Percentiles rank a stretch among this genome's conserved stretches.
Conservation (phyloP, 2,797 vertebrate genomes). For the Clamator glandarius region DNA sequence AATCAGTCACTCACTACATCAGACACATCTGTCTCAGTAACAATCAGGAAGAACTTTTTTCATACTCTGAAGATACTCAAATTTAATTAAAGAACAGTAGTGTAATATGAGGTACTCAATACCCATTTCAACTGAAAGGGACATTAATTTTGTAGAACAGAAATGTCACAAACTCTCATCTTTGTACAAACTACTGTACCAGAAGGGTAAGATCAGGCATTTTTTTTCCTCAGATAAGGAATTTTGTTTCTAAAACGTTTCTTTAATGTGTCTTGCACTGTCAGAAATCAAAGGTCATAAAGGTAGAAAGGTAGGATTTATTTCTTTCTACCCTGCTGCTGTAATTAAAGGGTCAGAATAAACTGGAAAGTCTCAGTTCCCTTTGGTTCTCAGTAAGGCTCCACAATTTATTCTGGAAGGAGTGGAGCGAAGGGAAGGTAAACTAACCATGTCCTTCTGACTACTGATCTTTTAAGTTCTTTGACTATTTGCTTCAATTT, state of each 20-base stretch:
- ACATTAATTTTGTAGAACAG: background rate
- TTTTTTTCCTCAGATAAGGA: background rate
- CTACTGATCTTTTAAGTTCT: slow-evolving; percentile 54
- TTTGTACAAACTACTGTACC: background rate
- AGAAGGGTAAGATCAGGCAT: background rate
- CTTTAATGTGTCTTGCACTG: slow-evolving; percentile 6
- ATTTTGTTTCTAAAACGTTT: slow-evolving; percentile 35
- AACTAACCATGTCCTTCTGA: slow-evolving; percentile 52
- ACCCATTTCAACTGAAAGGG: background rate
- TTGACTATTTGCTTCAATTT: slow-evolving; percentile 36
- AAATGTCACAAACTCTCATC: background rate
- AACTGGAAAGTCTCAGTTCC: slow-evolving; percentile 5
- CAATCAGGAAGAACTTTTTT: background rate
- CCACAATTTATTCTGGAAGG: slow-evolving; percentile 61
- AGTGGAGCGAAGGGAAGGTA: background rate
- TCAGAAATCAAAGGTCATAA: slow-evolving; percentile 44
- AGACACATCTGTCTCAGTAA: background rate
- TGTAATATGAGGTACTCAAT: background rate
- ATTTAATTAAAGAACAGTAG: background rate
- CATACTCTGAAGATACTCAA: background rate
- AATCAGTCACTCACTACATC: background rate
- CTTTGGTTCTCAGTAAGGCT: slow-evolving; percentile 60
- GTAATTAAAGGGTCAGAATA: slow-evolving; percentile 72
- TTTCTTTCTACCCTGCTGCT: slow-evolving; percentile 65
- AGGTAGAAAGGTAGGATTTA: slow-evolving; percentile 39